Base-by-base conservation (phyloP, 2,797 vertebrate species). In the Darevskia nairensis region DNA sequence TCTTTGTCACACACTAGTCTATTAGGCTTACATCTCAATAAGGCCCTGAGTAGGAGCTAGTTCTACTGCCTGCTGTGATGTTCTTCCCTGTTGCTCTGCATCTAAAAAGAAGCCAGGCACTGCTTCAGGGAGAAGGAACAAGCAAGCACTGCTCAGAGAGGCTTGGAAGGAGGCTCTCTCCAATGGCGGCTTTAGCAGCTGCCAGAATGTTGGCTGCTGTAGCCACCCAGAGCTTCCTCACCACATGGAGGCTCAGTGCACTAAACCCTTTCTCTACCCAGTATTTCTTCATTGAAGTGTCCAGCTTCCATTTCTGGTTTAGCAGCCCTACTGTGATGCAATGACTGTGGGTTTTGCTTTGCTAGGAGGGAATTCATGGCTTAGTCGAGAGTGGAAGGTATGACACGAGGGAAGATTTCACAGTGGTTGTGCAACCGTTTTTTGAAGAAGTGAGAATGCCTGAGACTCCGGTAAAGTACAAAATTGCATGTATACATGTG, bases 361-460 rank as follows among this genome's bases (percentile, higher is more conserved):
- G 72, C 68, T 84, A 97, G 97, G 95, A 96, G 72, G 80, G 8
- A 86, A 97, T 95, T 1, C 91, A 88, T 0, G 80, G 85, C 39
- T 92, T 98, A 88, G 89, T 97, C 29, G 94, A 96, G 2, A 97
- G 91, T 0, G 95, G 97, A 75, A 95, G 93, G 1, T 97, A 97
- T 0, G 96, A 97, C 88, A 96, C 94, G 0, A 96, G 8, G 15
- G 96, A 97, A 25, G 95, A 97, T 84, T 98, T 98, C 80, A 97
- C 97, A 0, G 97, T 98, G 87, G 96, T 97, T 8, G 0, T 97
- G 32, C 97, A 97, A 89, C 97, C 97, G 0, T 96, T 97, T 88
- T 2, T 97, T 2, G 93, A 86, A 39, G 82, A 92, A 0, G 15
- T 95, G 41, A 6, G 23, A 2, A 84, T 97, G 25, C 97, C 97